Evolutionary conservation across 2,113 vertebrate genomes (phyloP).

Genomic region (Ptilorrhoa leucosticta): DNA sequence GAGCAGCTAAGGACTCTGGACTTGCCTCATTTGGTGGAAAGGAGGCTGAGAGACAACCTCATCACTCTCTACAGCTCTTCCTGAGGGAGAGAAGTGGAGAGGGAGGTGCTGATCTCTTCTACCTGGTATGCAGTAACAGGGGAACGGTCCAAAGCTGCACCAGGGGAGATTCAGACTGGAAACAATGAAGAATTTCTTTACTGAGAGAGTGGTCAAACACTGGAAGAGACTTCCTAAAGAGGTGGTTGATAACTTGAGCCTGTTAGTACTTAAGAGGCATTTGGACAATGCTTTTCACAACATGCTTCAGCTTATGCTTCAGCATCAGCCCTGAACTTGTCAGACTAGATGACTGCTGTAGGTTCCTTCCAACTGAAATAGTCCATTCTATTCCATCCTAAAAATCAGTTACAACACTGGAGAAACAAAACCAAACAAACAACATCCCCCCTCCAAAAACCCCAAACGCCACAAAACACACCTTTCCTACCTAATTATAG

Average conservation of each 20-base stretch:
- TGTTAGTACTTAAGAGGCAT: not conserved
- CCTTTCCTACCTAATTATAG: not conserved
- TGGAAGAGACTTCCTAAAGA: not conserved
- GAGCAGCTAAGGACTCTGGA: not conserved
- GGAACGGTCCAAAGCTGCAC: not conserved
- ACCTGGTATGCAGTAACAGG: not conserved
- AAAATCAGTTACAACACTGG: not conserved
- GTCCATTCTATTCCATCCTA: not conserved
- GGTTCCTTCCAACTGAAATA: not conserved
- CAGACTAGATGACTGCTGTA: not conserved
- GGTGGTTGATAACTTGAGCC: not conserved
- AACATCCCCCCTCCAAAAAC: fast-evolving
- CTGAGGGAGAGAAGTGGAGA: not conserved
- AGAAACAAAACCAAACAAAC: not conserved
- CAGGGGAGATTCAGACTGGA: not conserved
- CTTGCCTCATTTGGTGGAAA: not conserved
- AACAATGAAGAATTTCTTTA: not conserved
- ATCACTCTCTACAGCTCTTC: not conserved
- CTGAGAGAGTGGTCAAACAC: not conserved
- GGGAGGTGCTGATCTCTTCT: not conserved
- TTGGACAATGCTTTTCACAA: not conserved
- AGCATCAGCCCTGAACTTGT: not conserved
- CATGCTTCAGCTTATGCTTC: not conserved
- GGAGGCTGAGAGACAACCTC: not conserved
- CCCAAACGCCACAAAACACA: not conserved